Evolutionary conservation across 2,888 invertebrate species (phyloP).

Genomic region (Phaedon cochleariae): DNA sequence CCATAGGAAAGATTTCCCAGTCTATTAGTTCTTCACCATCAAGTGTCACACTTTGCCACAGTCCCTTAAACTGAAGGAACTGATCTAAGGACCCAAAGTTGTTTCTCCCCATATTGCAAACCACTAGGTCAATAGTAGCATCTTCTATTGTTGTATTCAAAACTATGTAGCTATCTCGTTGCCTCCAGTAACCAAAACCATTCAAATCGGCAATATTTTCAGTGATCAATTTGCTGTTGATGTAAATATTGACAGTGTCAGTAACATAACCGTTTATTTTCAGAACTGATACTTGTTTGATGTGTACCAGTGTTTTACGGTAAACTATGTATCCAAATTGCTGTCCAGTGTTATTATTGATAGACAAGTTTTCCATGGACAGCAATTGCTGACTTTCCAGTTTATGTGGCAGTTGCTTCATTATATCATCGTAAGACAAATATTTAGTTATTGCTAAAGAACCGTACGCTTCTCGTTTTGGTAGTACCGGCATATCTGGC

Average conservation of each 20-base stretch:
- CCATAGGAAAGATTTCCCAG: conserved; percentile 37
- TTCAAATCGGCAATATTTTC: conserved; percentile 50
- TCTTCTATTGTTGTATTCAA: conserved; percentile 36
- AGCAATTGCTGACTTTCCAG: conserved; percentile 36
- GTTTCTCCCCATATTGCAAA: conserved; percentile 85
- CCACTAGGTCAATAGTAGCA: conserved; percentile 61
- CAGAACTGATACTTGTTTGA: conserved; percentile 48
- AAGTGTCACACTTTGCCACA: conserved; percentile 57
- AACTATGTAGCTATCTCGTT: conserved; percentile 49
- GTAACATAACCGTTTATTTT: conserved; percentile 58
- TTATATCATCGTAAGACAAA: conserved; percentile 21
- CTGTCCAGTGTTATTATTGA: conserved; percentile 64
- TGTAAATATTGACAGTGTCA: conserved; percentile 64
- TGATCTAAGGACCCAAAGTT: conserved; percentile 64
- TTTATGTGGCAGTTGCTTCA: conserved; percentile 16
- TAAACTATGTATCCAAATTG: conserved; percentile 67
- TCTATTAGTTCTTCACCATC: conserved; percentile 30
- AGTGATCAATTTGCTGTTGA: conserved; percentile 59
- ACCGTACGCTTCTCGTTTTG: conserved; percentile 8
- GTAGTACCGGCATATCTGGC: conserved; percentile 16
- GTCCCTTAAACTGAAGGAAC: conserved; percentile 57
- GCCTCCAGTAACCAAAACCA: conserved; percentile 61
- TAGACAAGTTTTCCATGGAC: conserved; percentile 55
- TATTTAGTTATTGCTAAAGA: conserved; percentile 19
- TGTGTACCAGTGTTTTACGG: conserved; percentile 53